A percentile compares a stretch with the other conserved stretches of the same genome.
Evolutionary conservation across 2,113 vertebrate genomes (phyloP).

Genomic region (Oncorhynchus gorbuscha): DNA sequence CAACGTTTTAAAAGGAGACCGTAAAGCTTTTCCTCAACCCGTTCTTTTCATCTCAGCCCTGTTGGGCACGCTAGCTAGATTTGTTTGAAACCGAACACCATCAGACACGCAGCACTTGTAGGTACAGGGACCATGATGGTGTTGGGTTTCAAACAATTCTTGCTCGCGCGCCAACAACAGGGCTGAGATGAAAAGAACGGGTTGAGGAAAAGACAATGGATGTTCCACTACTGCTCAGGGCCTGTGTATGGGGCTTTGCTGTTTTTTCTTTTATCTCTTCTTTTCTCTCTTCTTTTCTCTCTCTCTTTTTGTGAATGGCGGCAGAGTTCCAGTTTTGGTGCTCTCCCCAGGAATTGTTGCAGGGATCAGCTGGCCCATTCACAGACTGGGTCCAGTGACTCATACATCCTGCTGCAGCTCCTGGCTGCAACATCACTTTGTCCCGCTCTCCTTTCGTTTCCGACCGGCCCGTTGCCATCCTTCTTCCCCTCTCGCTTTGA

Average conservation of each 20-base stretch:
- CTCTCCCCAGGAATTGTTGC: slow-evolving; percentile 87
- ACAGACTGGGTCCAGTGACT: slow-evolving; percentile 88
- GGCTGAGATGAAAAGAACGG: not conserved
- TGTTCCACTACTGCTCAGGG: slow-evolving; percentile 76
- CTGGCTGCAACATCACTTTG: slow-evolving; percentile 70
- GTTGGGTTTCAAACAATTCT: slow-evolving; percentile 13
- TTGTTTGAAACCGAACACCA: slow-evolving; percentile 12
- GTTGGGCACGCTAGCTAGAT: not conserved
- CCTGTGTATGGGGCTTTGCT: slow-evolving; percentile 64
- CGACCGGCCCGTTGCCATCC: not conserved
- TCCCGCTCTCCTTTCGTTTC: not conserved
- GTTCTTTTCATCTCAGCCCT: not conserved
- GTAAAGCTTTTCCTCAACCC: not conserved
- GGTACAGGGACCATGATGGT: not conserved
- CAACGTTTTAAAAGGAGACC: not conserved
- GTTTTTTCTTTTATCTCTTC: slow-evolving; percentile 62
- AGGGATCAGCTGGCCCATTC: slow-evolving; percentile 96
- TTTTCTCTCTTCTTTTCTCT: not conserved
- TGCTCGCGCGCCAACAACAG: not conserved
- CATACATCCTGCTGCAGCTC: slow-evolving; percentile 75
- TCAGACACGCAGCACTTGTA: not conserved
- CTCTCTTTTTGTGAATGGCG: slow-evolving; percentile 87
- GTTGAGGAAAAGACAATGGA: slow-evolving; percentile 54
- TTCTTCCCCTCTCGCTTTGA: slow-evolving; percentile 23
- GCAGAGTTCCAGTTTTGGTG: slow-evolving; percentile 86